Evolutionary conservation across 2,888 invertebrate genomes (phyloP).

Genomic region (Nesidiocoris tenuis): DNA sequence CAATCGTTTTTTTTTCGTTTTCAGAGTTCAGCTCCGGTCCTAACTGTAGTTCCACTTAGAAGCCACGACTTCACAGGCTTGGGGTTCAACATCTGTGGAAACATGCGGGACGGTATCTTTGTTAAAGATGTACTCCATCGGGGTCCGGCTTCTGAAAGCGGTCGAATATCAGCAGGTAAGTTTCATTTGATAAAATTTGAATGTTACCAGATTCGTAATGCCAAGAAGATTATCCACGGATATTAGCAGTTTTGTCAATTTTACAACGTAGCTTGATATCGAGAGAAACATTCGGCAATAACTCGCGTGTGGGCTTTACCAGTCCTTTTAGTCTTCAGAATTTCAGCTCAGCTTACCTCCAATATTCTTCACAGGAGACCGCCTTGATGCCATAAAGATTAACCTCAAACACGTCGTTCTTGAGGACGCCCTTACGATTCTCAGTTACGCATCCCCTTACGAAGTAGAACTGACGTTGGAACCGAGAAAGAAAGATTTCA

Average conservation of each 20-base stretch:
- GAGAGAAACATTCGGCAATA: too few species aligned
- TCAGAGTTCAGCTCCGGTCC: conserved; percentile 47
- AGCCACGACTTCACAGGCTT: conserved; percentile 86
- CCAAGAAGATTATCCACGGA: background rate
- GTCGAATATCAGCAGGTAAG: conserved; percentile 73
- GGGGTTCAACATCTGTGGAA: conserved; percentile 85
- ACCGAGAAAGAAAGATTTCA: conserved; percentile 54
- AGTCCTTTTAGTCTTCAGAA: too few species aligned
- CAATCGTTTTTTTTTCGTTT: too few species aligned
- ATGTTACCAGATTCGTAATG: background rate
- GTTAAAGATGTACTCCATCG: conserved; percentile 82
- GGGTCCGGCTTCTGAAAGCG: conserved; percentile 85
- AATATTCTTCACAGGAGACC: too few species aligned
- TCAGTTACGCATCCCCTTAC: conserved; percentile 89
- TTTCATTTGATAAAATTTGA: background rate
- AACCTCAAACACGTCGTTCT: conserved; percentile 85
- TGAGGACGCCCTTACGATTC: conserved; percentile 84
- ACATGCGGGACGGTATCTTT: conserved; percentile 85
- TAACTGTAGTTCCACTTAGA: conserved; percentile 70
- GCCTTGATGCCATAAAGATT: conserved; percentile 81
- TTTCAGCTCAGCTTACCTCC: too few species aligned
- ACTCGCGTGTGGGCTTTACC: too few species aligned
- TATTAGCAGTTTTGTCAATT: too few species aligned
- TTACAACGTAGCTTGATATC: too few species aligned
- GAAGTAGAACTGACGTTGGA: conserved; percentile 78